These are phyloP conservation scores for Lutjanus campechanus DNA, from an alignment of 2,797 vertebrate genomes.

Conservation along the genomic window DNA sequence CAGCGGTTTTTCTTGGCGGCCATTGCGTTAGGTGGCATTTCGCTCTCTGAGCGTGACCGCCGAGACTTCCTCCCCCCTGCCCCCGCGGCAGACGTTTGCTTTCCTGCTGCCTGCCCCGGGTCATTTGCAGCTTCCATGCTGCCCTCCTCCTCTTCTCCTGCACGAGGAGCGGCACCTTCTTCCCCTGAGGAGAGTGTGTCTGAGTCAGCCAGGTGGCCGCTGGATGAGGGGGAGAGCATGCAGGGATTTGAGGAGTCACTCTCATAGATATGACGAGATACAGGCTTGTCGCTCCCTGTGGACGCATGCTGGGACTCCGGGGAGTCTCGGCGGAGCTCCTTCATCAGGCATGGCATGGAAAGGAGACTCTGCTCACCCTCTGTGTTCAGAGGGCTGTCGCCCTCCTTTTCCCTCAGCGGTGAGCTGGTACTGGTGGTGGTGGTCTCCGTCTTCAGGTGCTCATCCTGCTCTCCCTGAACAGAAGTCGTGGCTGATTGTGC, in stretches of 20 bases:
- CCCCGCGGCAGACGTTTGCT: conserved; percentile 60
- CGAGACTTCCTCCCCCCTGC: conserved; percentile 92
- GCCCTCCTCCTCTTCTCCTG: conserved; percentile 75
- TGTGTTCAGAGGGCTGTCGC: conserved; percentile 77
- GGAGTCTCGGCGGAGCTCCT: conserved; percentile 94
- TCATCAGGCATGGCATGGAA: conserved; percentile 95
- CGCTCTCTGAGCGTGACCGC: conserved; percentile 94
- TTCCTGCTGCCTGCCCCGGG: conserved; percentile 76
- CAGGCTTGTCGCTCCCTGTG: conserved; percentile 91
- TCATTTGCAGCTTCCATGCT: conserved; percentile 81
- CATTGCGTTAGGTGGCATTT: conserved; percentile 90
- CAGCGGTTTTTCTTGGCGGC: conserved; percentile 98
- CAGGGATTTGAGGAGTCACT: conserved; percentile 98
- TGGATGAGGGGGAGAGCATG: conserved; percentile 98
- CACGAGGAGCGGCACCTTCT: conserved; percentile 83
- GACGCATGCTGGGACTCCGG: conserved; percentile 92
- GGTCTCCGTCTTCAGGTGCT: conserved; percentile 88
- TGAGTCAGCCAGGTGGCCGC: conserved; percentile 96
- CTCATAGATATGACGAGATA: conserved; percentile 87
- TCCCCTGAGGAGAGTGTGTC: conserved; percentile 96
- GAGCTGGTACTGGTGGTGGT: conserved; percentile 83
- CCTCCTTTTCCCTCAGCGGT: conserved; percentile 85
- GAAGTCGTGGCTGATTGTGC: conserved; percentile 81
- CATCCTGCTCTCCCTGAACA: conserved; percentile 85
- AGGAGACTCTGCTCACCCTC: conserved; percentile 90